Evolutionary conservation across 2,888 invertebrate genomes (phyloP).

Genomic region (Hyposoter didymator): DNA sequence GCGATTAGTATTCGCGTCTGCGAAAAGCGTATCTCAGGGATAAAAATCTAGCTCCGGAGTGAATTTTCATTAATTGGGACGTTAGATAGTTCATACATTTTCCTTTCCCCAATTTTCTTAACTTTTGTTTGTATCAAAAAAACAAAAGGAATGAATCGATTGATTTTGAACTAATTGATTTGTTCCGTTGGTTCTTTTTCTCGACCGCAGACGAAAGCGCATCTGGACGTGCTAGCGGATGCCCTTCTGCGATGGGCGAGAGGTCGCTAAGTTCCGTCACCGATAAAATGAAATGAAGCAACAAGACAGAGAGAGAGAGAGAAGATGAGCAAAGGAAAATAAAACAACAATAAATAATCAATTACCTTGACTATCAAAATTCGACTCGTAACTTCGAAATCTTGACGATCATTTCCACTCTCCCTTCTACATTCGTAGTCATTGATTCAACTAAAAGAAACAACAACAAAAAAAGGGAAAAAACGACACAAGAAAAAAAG

Average conservation of each 20-base stretch:
- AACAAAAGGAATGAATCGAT: background rate
- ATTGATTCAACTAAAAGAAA: constrained; percentile 16
- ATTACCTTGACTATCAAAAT: constrained; percentile 47
- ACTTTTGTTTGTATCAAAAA: background rate
- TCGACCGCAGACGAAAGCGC: constrained; percentile 95
- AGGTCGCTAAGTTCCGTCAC: constrained; percentile 89
- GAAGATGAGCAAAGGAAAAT: background rate
- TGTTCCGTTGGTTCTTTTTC: constrained; percentile 33
- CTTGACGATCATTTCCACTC: constrained; percentile 42
- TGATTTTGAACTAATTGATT: background rate
- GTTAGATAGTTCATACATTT: background rate
- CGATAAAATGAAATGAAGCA: background rate
- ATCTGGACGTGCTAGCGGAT: constrained; percentile 97
- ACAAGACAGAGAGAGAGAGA: background rate
- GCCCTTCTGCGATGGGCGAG: constrained; percentile 97
- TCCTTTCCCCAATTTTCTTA: background rate
- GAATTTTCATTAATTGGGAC: background rate
- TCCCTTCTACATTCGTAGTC: background rate
- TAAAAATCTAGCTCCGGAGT: constrained; percentile 7
- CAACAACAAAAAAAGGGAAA: background rate
- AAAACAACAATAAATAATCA: background rate
- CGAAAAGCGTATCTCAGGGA: background rate
- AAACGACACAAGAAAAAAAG: constrained; percentile 29
- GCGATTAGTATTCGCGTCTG: constrained; percentile 3
- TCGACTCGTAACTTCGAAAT: constrained; percentile 57